phyloP scores from a whole-genome alignment of 2,113 vertebrate genomes.

The Rhadina sibilatrix region DNA sequence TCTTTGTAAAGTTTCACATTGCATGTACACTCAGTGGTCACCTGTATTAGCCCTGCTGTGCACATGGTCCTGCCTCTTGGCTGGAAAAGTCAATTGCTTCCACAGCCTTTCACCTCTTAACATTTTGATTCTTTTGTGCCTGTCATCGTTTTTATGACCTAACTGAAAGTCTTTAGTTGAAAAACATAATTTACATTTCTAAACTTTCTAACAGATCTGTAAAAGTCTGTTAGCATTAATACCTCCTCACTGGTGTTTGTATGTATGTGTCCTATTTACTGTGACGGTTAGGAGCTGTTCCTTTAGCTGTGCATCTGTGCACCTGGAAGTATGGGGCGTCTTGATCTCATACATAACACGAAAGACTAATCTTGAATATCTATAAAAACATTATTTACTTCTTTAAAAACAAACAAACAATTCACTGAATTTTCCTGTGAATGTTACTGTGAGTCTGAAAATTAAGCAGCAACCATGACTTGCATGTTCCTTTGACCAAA shows the following conservation, averaged over 20 bases:
- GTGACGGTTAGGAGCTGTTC: background rate
- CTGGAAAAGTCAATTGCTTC: background rate
- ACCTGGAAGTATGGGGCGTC: background rate
- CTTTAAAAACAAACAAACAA: background rate
- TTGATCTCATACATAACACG: background rate
- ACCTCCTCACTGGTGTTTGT: background rate
- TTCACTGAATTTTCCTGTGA: background rate
- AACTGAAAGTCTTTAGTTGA: background rate
- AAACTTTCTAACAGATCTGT: background rate
- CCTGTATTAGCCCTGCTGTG: background rate
- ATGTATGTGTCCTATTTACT: background rate
- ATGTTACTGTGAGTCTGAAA: background rate
- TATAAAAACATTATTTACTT: background rate
- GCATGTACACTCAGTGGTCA: accelerated
- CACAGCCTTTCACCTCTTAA: background rate
- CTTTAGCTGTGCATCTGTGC: background rate
- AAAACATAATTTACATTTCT: background rate
- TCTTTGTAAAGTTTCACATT: background rate
- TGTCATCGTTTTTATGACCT: background rate
- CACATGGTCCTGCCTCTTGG: background rate
- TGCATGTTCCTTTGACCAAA: background rate
- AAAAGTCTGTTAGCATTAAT: background rate
- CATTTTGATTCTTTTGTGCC: background rate
- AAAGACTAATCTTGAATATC: background rate
- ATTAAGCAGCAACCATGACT: background rate